phyloP scores from a whole-genome alignment of 1,140 invertebrate genomes.

The Heliothis subflexa region DNA sequence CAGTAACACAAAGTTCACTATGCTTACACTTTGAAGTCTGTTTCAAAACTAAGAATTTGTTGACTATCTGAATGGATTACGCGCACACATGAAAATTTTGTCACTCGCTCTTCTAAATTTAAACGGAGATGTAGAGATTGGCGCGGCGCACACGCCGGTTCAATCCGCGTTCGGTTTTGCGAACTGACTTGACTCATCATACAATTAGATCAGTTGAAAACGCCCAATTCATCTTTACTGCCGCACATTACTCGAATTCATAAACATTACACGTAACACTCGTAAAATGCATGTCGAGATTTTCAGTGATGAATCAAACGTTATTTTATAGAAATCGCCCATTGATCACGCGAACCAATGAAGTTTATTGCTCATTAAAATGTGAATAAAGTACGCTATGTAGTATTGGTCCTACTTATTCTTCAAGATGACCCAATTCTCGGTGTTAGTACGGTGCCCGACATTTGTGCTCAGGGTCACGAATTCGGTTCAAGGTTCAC shows the following conservation, averaged over 20 bases:
- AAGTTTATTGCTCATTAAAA: no score
- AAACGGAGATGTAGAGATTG: slow-evolving; percentile 53
- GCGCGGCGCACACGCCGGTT: slow-evolving; percentile 44
- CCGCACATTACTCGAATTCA: slow-evolving; percentile 10
- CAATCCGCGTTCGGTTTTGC: slow-evolving; percentile 21
- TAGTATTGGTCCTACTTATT: background rate
- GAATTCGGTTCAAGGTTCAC: background rate
- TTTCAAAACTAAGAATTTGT: slow-evolving; percentile 47
- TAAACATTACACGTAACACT: slow-evolving; percentile 22
- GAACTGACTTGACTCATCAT: slow-evolving; percentile 53
- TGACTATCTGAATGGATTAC: slow-evolving; percentile 43
- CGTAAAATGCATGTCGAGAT: background rate
- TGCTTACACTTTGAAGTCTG: slow-evolving; percentile 33
- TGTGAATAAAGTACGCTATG: no score
- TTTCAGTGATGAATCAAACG: background rate
- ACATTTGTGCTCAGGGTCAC: slow-evolving; percentile 9
- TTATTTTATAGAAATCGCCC: no score
- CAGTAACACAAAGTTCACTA: slow-evolving; percentile 21
- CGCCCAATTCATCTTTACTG: slow-evolving; percentile 44
- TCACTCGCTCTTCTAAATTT: slow-evolving; percentile 58
- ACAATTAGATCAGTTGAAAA: slow-evolving; percentile 55
- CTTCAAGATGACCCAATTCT: background rate
- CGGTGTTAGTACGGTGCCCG: background rate
- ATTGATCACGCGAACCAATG: no score
- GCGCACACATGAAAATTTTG: slow-evolving; percentile 51